Evolutionary conservation across 2,113 vertebrate genomes (phyloP).

Genomic region (Balaeniceps rex): DNA sequence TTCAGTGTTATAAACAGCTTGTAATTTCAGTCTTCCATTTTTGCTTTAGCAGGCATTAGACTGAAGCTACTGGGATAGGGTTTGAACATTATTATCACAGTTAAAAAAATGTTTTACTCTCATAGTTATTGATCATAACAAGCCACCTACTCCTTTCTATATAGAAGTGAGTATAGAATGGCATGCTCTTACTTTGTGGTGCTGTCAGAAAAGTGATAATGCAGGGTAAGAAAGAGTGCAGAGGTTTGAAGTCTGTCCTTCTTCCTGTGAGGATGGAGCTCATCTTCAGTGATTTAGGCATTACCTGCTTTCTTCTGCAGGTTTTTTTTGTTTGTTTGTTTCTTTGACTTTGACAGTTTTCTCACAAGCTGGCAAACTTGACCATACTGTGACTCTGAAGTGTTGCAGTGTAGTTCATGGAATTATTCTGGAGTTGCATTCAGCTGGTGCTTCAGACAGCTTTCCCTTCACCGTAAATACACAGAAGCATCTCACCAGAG

Average conservation of each 20-base stretch:
- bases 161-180: neutral
- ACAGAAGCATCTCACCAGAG: neutral
- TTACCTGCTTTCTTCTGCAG: neutral
- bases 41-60: slow-evolving; percentile 21
- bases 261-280: neutral
- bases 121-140: slow-evolving; percentile 35
- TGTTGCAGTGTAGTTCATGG: neutral
- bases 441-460: neutral
- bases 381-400: neutral
- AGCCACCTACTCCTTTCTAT: neutral
- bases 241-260: neutral
- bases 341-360: neutral
- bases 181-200: neutral
- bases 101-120: slow-evolving; percentile 40
- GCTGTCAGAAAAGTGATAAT: neutral
- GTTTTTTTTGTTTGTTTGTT: neutral
- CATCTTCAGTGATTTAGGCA: neutral
- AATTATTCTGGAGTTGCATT: neutral
- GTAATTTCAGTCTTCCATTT: slow-evolving; percentile 63
- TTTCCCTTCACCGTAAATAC: neutral
- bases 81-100: slow-evolving; percentile 55
- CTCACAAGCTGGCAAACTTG: neutral
- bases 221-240: neutral
- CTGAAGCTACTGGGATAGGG: slow-evolving; percentile 17
- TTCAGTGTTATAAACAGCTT: slow-evolving; percentile 62